Conservation (phyloP, 1,140 invertebrate genomes). For the Drosophila subpulchrella region DNA sequence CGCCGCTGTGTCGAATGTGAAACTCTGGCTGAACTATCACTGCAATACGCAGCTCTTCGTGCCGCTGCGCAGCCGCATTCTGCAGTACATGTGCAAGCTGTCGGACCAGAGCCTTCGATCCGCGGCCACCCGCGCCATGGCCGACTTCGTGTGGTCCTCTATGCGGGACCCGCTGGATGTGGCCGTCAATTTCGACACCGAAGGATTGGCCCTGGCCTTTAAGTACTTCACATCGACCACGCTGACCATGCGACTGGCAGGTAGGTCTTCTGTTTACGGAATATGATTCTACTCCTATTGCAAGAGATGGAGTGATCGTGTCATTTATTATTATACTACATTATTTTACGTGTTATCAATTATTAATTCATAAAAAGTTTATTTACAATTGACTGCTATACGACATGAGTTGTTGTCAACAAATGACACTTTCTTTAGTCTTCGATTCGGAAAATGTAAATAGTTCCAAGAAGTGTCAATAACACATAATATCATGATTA, state of each 20-base stretch:
- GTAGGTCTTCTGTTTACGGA: conserved; percentile 52
- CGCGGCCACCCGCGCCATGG: conserved; percentile 95
- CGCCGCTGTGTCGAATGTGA: conserved; percentile 95
- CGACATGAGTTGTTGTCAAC: too few relatives aligned
- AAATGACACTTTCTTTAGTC: too few relatives aligned
- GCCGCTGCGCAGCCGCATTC: conserved; percentile 92
- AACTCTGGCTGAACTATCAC: conserved; percentile 96
- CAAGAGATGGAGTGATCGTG: too few relatives aligned
- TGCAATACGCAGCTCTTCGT: conserved; percentile 95
- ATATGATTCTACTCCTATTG: too few relatives aligned
- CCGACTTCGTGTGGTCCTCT: conserved; percentile 97
- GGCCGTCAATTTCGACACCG: conserved; percentile 93
- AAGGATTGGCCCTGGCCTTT: conserved; percentile 95
- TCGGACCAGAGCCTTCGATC: conserved; percentile 95
- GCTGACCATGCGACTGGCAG: conserved; percentile 94
- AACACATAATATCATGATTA: too few relatives aligned
- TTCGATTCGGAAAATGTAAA: too few relatives aligned
- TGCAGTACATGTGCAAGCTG: conserved; percentile 96
- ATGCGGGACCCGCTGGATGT: conserved; percentile 96
- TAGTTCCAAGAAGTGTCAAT: too few relatives aligned
- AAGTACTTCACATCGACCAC: conserved; percentile 98
- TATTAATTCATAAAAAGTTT: too few relatives aligned
- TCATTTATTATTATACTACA: too few relatives aligned
- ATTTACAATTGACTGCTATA: too few relatives aligned
- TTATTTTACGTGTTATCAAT: too few relatives aligned